Percentiles rank a stretch among this genome's conserved stretches.
These are phyloP conservation scores for Nasonia oneida DNA, from an alignment of 2,888 invertebrate species.

Conservation along the genomic window DNA sequence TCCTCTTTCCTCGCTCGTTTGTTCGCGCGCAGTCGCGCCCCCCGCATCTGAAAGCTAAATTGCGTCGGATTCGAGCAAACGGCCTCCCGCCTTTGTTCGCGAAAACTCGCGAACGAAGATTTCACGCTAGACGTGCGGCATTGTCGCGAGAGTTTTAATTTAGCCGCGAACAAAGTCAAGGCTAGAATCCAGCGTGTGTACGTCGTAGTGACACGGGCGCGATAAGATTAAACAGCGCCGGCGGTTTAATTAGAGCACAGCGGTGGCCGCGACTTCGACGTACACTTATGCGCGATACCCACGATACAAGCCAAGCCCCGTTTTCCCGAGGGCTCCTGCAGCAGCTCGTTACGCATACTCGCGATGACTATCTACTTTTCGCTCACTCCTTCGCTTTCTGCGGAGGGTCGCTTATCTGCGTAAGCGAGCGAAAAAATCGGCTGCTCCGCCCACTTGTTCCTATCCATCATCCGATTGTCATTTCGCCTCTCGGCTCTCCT, in stretches of 20 bases:
- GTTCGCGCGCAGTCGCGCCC: background rate
- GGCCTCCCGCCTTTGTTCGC: background rate
- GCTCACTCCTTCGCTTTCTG: slow-evolving; percentile 9
- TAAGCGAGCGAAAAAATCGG: slow-evolving; percentile 64
- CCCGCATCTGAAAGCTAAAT: slow-evolving; percentile 15
- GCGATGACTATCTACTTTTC: background rate
- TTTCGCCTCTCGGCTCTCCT: background rate
- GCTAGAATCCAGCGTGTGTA: background rate
- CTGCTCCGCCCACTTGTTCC: slow-evolving; percentile 63
- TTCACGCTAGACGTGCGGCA: background rate
- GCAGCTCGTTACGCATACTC: background rate
- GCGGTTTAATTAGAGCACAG: slow-evolving; percentile 30
- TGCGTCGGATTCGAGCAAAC: slow-evolving; percentile 31
- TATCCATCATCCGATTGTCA: slow-evolving; percentile 59
- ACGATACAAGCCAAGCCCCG: background rate
- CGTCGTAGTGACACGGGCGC: background rate
- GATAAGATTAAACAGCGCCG: background rate
- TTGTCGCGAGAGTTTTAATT: background rate
- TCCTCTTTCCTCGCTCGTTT: slow-evolving; percentile 24
- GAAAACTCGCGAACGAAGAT: background rate
- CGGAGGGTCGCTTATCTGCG: slow-evolving; percentile 69
- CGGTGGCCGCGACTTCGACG: background rate
- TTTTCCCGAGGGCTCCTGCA: background rate
- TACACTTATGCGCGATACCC: too few relatives aligned
- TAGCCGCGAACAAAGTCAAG: slow-evolving; percentile 11